Percentiles rank a stretch among this genome's conserved stretches.
Conservation (phyloP, 2,888 invertebrate genomes). For the Sesia bembeciformis region DNA sequence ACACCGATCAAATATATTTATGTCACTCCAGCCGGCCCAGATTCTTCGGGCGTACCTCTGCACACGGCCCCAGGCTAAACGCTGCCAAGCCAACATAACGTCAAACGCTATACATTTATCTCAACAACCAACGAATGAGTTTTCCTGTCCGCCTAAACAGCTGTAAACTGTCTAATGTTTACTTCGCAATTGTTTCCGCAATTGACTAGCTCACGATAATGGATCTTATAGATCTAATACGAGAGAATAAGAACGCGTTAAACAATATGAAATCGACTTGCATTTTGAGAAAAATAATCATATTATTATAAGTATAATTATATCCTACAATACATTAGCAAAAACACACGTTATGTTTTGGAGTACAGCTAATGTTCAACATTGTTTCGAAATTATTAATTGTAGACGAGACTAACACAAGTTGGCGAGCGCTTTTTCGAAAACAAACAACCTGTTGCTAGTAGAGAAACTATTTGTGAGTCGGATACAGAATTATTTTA, state of each 20-base stretch:
- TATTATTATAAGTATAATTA: too few relatives aligned
- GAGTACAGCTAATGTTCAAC: constrained; percentile 21
- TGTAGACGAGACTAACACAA: constrained; percentile 23
- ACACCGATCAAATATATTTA: constrained; percentile 68
- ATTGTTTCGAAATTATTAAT: constrained; percentile 21
- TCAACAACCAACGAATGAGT: constrained; percentile 43
- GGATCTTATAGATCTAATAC: neutral
- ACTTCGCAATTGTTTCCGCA: constrained; percentile 13
- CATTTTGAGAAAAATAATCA: too few relatives aligned
- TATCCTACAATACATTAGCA: constrained; percentile 14
- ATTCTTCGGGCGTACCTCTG: constrained; percentile 60
- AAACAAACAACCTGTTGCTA: constrained; percentile 29
- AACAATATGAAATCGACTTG: too few relatives aligned
- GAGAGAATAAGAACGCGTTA: too few relatives aligned
- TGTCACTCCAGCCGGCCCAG: constrained; percentile 72
- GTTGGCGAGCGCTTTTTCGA: constrained; percentile 28
- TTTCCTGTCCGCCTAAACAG: constrained; percentile 40
- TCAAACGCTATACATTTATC: constrained; percentile 47
- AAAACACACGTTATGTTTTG: constrained; percentile 16
- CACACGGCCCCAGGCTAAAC: constrained; percentile 59
- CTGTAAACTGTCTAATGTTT: constrained; percentile 29
- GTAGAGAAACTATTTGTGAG: constrained; percentile 43
- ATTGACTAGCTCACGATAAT: neutral
- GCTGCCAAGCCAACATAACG: constrained; percentile 60
- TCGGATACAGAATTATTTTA: constrained; percentile 47